These are phyloP conservation scores for Eumacrocentrus americanus DNA, from an alignment of 2,888 invertebrate genomes.

Conservation along the genomic window DNA sequence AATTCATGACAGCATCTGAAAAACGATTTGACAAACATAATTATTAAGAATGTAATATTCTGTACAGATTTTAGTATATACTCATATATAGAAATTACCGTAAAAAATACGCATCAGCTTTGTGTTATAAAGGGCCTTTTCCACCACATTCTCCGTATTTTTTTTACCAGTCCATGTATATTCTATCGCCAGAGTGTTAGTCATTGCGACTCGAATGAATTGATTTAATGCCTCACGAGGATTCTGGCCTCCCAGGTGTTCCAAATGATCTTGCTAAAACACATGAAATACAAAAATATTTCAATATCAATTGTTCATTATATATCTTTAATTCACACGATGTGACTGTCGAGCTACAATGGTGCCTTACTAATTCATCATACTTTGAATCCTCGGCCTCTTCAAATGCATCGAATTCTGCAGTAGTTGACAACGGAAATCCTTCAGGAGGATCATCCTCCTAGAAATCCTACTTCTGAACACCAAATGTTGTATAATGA, in stretches of 20 bases:
- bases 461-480: too few relatives aligned
- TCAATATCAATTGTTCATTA: background rate
- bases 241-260: constrained; percentile 10
- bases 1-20: too few relatives aligned
- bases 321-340: background rate
- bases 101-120: constrained; percentile 19
- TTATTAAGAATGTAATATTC: too few relatives aligned
- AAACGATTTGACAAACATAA: too few relatives aligned
- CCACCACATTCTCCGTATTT: background rate
- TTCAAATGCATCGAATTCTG: constrained; percentile 14
- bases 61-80: too few relatives aligned
- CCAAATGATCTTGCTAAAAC: constrained; percentile 19
- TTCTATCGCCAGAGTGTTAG: constrained; percentile 1
- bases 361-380: background rate
- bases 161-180: constrained; percentile 11
- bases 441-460: background rate
- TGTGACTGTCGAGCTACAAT: background rate
- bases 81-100: constrained; percentile 17
- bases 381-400: background rate
- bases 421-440: background rate
- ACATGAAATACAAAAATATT: constrained; percentile 7
- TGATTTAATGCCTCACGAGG: constrained; percentile 7
- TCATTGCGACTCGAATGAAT: constrained; percentile 8
- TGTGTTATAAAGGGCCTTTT: constrained; percentile 9
- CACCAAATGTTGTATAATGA: too few relatives aligned